A percentile compares a stretch with the other conserved stretches of the same genome.
phyloP scores from a whole-genome alignment of 2,113 vertebrate genomes.

The Pristiophorus japonicus region DNA sequence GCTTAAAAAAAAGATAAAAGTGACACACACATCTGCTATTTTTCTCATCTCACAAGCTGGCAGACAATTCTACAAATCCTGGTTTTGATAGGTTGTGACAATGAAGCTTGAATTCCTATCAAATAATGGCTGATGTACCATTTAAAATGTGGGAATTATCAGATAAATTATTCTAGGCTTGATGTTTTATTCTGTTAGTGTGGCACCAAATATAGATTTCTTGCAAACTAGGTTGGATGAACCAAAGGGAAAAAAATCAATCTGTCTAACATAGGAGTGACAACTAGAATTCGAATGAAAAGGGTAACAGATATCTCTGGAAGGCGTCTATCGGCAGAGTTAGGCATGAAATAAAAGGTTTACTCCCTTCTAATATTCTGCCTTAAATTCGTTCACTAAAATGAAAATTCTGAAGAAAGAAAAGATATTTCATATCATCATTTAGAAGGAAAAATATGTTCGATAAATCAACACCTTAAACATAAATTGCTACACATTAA shows the following conservation, averaged over 20 bases:
- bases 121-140: background rate
- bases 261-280: background rate
- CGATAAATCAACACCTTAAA: too few species aligned
- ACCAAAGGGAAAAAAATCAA: background rate
- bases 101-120: background rate
- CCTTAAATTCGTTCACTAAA: background rate
- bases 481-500: too few species aligned
- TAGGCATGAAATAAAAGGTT: background rate
- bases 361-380: background rate
- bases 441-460: too few species aligned
- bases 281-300: background rate
- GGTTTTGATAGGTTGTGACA: background rate
- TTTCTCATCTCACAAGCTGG: slow-evolving; percentile 24
- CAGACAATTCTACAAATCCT: background rate
- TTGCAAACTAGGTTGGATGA: background rate
- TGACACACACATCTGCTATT: slow-evolving; percentile 26
- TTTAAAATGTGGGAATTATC: background rate
- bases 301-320: background rate
- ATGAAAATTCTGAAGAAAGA: background rate
- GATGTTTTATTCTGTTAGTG: background rate
- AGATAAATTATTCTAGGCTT: background rate
- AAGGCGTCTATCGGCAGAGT: background rate
- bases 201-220: background rate
- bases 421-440: too few species aligned
- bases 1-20: slow-evolving; percentile 25